Evolutionary conservation across 1,140 invertebrate genomes (phyloP).

Genomic region (Melanaphis sacchari): DNA sequence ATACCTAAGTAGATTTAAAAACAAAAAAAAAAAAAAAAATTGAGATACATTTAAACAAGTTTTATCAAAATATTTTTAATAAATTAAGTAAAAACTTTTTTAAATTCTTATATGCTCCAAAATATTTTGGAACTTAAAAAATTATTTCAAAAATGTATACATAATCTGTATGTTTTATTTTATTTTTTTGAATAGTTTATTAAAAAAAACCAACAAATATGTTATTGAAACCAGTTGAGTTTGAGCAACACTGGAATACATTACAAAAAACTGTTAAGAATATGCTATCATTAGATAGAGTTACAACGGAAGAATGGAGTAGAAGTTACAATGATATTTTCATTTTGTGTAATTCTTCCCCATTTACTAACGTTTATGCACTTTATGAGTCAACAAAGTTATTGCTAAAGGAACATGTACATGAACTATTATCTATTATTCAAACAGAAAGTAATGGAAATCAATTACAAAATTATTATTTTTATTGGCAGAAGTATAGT

Average conservation of each 20-base stretch:
- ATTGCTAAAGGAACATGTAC: slow-evolving; percentile 85
- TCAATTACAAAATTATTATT: slow-evolving; percentile 74
- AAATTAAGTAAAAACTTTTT: no score
- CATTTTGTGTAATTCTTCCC: slow-evolving; percentile 87
- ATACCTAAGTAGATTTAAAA: no score
- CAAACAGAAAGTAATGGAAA: slow-evolving; percentile 65
- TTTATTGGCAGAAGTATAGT: slow-evolving; percentile 86
- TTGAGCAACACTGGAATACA: slow-evolving; percentile 84
- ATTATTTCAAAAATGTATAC: no score
- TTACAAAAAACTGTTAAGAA: slow-evolving; percentile 86
- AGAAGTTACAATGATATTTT: slow-evolving; percentile 92
- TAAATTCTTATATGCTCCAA: no score
- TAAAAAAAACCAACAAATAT: slow-evolving; percentile 66
- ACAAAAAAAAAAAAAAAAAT: no score
- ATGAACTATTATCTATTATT: slow-evolving; percentile 71
- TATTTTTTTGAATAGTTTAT: not conserved
- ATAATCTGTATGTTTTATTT: not conserved
- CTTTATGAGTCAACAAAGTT: slow-evolving; percentile 85
- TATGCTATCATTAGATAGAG: slow-evolving; percentile 85
- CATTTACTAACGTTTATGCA: slow-evolving; percentile 84
- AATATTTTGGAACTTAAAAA: no score
- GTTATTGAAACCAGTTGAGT: slow-evolving; percentile 91
- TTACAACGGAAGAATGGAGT: slow-evolving; percentile 85
- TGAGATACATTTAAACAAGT: no score
- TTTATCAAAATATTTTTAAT: no score